A percentile compares a stretch with the other conserved stretches of the same genome.
These are phyloP conservation scores for Pelochelys cantorii DNA, from an alignment of 2,797 vertebrate genomes.

Conservation along the genomic window DNA sequence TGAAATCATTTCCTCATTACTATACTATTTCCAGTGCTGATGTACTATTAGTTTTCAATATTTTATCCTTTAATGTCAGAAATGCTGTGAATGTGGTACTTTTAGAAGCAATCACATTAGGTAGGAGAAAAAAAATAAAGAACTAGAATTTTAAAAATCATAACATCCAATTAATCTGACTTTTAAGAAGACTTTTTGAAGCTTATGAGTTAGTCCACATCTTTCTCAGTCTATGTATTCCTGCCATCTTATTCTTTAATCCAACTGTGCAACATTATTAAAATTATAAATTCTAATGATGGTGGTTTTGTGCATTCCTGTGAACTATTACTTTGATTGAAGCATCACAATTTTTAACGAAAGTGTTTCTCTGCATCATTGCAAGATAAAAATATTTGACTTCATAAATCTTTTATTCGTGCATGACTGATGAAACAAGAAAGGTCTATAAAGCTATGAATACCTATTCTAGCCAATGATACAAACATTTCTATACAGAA, in stretches of 20 bases:
- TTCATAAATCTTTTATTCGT: constrained; percentile 79
- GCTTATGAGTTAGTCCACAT: constrained; percentile 9
- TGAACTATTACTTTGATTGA: constrained; percentile 71
- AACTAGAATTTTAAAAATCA: constrained; percentile 40
- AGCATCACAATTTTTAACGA: constrained; percentile 57
- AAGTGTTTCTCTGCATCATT: constrained; percentile 60
- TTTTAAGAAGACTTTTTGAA: constrained; percentile 26
- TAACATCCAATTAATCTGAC: constrained; percentile 33
- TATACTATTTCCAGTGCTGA: background rate
- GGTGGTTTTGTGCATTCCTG: constrained; percentile 46
- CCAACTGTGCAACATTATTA: constrained; percentile 61
- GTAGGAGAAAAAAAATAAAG: background rate
- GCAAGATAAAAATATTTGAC: constrained; percentile 65
- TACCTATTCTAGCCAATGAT: constrained; percentile 73
- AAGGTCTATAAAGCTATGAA: constrained; percentile 67
- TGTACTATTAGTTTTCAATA: background rate
- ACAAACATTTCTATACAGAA: constrained; percentile 75
- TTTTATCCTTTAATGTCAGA: background rate
- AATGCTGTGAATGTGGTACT: background rate
- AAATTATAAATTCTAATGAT: constrained; percentile 59
- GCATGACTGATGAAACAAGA: constrained; percentile 70
- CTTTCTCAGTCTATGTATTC: constrained; percentile 44
- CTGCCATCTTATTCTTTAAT: constrained; percentile 47
- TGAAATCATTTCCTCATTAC: background rate
- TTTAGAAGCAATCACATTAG: background rate